Conservation (phyloP, 2,797 vertebrate species). For the Danio jaintianensis region DNA sequence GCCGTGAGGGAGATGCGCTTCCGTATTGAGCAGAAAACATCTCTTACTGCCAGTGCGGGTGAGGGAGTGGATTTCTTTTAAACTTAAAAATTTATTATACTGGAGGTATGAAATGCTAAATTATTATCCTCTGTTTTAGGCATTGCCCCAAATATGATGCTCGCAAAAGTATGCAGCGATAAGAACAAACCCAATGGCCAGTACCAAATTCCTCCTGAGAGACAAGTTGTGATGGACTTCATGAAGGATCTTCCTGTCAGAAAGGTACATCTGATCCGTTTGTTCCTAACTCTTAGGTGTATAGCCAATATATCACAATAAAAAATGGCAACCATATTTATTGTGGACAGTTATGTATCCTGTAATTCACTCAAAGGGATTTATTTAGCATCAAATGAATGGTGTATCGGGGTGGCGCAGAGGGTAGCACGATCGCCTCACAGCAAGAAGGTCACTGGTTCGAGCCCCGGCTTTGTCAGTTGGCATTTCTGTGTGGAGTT, state of each 20-base stretch:
- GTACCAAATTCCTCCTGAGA: slow-evolving; percentile 83
- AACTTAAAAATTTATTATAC: not conserved
- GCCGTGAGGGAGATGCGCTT: slow-evolving; percentile 97
- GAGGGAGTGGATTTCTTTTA: slow-evolving; percentile 23
- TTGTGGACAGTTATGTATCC: too few species aligned
- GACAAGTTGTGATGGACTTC: slow-evolving; percentile 89
- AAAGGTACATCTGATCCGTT: slow-evolving; percentile 82
- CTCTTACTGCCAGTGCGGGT: slow-evolving; percentile 96
- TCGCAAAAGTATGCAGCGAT: slow-evolving; percentile 98
- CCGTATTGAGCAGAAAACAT: slow-evolving; percentile 93
- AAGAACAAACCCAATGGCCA: slow-evolving; percentile 97
- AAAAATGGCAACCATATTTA: too few species aligned
- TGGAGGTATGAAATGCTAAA: too few species aligned
- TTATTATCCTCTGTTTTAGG: slow-evolving; percentile 76
- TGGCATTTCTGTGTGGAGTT: too few species aligned
- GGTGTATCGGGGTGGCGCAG: too few species aligned
- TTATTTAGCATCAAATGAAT: too few species aligned
- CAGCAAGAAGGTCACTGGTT: too few species aligned
- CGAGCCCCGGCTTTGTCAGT: too few species aligned
- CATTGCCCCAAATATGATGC: slow-evolving; percentile 95
- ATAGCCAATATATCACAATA: too few species aligned
- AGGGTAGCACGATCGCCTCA: too few species aligned
- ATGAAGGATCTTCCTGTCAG: slow-evolving; percentile 90
- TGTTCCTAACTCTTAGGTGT: not conserved
- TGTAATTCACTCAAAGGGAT: too few species aligned